Base-by-base conservation (phyloP, 2,888 invertebrate species). In the Yponomeuta plumbellus region DNA sequence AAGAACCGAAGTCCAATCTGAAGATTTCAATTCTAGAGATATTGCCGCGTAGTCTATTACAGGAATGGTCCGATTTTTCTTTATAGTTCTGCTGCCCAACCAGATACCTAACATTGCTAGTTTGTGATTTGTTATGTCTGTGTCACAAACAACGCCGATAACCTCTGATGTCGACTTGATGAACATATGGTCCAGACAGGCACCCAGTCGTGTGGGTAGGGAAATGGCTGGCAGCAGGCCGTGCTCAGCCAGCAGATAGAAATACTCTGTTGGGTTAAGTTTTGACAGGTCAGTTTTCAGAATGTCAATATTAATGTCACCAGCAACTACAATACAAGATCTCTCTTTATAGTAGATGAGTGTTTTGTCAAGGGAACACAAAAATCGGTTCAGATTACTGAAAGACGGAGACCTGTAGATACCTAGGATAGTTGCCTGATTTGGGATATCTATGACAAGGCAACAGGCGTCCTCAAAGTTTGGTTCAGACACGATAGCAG, bases 331-430 rank as follows among this genome's bases (percentile, higher is more conserved):
- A 26, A 68, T 3, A 21, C 40, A 11, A 10, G 34, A 11, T 23
- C 22, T 59, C 11, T 52, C 5, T 57, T 58, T 21, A 22, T 20
- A 17, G 2, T 1, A 26, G 0, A 2, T 0, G 6, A 70, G 17
- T 2, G 39, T 1, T 2, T 26, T 11, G 11, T 69, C 64, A 11
- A 71, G 62, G 17, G 68, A 70, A 0, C 4, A 11, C 0, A 72
- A 2, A 58, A 70, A 71, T 2, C 40, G 10, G 40, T 40, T 1
- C 1, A 40, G 40, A 11, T 64, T 65, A 17, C 2, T 44, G 23
- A 70, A 69, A 3, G 70, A 69, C 4, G 72, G 70, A 0, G 70
- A 69, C 3, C 71, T 66, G 23, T 71, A 72, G 1, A 69, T 62
- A 1, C 68, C 69, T 10, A 67, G n/a, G 8, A 71, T 23, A 0